phyloP scores from a whole-genome alignment of 2,113 vertebrate genomes.

The Ramphastos sulfuratus region DNA sequence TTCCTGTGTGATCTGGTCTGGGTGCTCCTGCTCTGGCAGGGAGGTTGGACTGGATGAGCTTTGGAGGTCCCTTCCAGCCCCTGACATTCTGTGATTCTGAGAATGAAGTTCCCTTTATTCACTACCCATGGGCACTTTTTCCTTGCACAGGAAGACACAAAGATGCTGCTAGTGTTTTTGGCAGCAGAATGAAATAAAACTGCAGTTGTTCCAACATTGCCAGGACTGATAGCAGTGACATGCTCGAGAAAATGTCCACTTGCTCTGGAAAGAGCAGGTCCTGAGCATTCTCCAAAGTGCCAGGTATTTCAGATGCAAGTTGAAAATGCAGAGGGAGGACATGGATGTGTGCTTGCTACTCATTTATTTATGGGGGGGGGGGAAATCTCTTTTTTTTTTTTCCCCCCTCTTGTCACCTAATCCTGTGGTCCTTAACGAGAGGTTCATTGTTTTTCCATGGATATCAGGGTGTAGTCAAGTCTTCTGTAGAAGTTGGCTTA shows the following conservation, averaged over 20 bases:
- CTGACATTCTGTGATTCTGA: too few relatives aligned
- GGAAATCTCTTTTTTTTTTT: background rate
- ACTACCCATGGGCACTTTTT: background rate
- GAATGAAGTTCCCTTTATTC: background rate
- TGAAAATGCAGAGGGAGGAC: background rate
- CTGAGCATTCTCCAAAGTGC: background rate
- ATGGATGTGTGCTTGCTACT: fast-evolving
- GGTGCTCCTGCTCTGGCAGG: too few relatives aligned
- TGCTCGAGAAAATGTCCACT: background rate
- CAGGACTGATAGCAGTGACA: background rate
- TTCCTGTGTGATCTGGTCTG: too few relatives aligned
- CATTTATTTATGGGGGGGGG: background rate
- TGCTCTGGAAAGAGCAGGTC: background rate
- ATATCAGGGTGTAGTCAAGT: background rate
- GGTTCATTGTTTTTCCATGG: background rate
- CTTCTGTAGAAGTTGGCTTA: background rate
- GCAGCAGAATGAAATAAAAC: background rate
- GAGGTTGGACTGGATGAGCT: too few relatives aligned
- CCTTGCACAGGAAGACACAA: background rate
- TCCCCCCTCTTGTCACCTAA: background rate
- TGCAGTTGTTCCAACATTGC: background rate
- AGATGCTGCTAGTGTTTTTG: background rate
- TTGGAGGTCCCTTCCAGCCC: too few relatives aligned
- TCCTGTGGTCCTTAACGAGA: background rate
- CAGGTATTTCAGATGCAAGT: background rate